phyloP scores from a whole-genome alignment of 2,113 vertebrate genomes.

The Pelobates fuscus region DNA sequence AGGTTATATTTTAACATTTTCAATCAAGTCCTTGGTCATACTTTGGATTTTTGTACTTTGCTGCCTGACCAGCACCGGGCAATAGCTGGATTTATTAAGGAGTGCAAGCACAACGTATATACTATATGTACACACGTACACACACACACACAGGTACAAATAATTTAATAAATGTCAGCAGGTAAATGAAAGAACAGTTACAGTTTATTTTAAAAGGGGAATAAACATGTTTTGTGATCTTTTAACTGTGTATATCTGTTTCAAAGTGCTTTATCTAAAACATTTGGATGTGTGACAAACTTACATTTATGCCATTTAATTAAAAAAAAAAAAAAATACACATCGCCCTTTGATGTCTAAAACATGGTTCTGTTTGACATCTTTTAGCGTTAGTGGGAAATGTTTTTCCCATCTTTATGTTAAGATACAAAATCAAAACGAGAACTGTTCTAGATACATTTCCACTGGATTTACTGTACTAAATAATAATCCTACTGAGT shows the following conservation, averaged over 20 bases:
- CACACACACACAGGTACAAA: too few species aligned
- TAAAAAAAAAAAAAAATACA: conserved; percentile 3
- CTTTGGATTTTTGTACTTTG: too few species aligned
- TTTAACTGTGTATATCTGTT: not conserved
- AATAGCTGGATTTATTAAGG: too few species aligned
- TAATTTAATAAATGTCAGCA: not conserved
- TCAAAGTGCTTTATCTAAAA: conserved; percentile 4
- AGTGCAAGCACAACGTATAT: too few species aligned
- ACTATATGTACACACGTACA: too few species aligned
- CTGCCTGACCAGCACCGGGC: too few species aligned
- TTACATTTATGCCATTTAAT: conserved; percentile 16
- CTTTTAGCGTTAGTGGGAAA: not conserved
- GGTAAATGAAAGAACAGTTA: not conserved
- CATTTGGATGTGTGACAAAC: conserved; percentile 5
- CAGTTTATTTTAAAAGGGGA: not conserved
- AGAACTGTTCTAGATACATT: too few species aligned
- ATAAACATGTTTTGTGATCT: not conserved
- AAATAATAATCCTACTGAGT: too few species aligned
- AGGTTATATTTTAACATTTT: too few species aligned
- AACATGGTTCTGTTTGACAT: conserved; percentile 9
- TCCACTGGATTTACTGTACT: too few species aligned
- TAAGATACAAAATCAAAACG: not conserved
- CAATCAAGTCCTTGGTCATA: too few species aligned
- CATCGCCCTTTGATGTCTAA: conserved; percentile 17
- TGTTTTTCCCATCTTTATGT: not conserved